phyloP scores from a whole-genome alignment of 2,113 vertebrate genomes.

The Sula dactylatra region DNA sequence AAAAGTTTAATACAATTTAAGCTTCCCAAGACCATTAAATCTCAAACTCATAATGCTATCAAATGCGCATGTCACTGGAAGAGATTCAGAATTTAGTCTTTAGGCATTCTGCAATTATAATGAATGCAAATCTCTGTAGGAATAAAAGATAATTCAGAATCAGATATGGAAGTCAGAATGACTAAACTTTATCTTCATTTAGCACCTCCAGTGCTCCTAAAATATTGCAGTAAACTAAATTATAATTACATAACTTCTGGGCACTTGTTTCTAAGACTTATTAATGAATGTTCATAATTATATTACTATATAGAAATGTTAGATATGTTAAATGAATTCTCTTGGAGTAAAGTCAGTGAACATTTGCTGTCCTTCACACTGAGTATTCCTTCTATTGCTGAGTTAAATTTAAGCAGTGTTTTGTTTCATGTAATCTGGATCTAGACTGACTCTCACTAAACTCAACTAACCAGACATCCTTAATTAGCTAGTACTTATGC shows the following conservation, averaged over 20 bases:
- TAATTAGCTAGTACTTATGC: background rate
- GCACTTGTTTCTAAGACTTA: background rate
- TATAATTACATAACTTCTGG: background rate
- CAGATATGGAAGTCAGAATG: background rate
- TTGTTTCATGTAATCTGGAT: background rate
- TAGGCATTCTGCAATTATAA: constrained; percentile 57
- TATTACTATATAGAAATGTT: background rate
- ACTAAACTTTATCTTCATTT: constrained; percentile 54
- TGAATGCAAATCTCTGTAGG: constrained; percentile 60
- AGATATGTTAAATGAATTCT: background rate
- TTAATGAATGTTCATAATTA: background rate
- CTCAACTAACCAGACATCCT: background rate
- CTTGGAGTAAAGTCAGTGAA: background rate
- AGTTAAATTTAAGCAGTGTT: background rate
- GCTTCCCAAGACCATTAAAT: constrained; percentile 63
- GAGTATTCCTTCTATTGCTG: background rate
- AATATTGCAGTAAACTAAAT: background rate
- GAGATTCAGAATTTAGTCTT: constrained; percentile 66
- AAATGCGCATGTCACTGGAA: constrained; percentile 54
- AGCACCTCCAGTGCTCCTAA: background rate
- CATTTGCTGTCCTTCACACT: background rate
- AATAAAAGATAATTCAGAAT: constrained; percentile 59
- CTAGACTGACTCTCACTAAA: background rate
- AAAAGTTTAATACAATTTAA: constrained; percentile 70
- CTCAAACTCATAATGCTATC: constrained; percentile 53